Evolutionary conservation across 2,888 invertebrate genomes (phyloP), one percentile per base, ranked within the genome.

Genomic region (Himalopsyche tibetana): DNA sequence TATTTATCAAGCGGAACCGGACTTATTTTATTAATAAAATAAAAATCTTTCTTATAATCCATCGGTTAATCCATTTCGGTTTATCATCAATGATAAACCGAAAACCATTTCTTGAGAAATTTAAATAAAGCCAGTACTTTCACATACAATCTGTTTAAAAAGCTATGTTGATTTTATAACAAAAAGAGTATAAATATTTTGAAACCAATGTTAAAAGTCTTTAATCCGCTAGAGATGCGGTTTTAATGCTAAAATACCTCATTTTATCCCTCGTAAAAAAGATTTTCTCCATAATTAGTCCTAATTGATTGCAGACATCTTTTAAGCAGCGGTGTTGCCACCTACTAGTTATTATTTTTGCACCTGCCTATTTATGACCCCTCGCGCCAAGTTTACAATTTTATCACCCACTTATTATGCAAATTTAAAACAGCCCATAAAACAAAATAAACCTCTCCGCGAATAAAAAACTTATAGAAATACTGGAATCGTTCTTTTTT

Each of bases 321-420:
- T 28, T 4, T 63, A 63, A 63, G 19, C 63, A 63, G n/a, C 63
- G 63, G 63, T 1, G 63, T 19, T 63, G 28, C n/a, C 63, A 19
- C 63, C 63, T 63, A 63, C 28, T 63, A 56, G 56, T 56, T 56
- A 19, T 63, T 63, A 63, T 63, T n/a, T 56, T 28, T 63, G 28
- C 63, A 63, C 63, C 63, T 63, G 63, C 63, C 63, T 63, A 63
- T 63, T 63, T 63, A 63, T 63, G 63, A 63, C n/a, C 63, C 28
- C 63, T 63, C 63, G 63, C 63, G 63, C 63, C 63, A 63, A 19
- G 19, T 19, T 63, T 19, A 19, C 28, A 63, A n/a, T 19, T 63
- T 63, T 63, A 63, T 63, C 63, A 63, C 63, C 63, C 63, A 63
- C 63, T 63, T 63, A 63, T 19, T 63, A 63, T 63, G 63, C 63